Conservation (phyloP, 2,113 vertebrate species). For the Actinemys pallida region DNA sequence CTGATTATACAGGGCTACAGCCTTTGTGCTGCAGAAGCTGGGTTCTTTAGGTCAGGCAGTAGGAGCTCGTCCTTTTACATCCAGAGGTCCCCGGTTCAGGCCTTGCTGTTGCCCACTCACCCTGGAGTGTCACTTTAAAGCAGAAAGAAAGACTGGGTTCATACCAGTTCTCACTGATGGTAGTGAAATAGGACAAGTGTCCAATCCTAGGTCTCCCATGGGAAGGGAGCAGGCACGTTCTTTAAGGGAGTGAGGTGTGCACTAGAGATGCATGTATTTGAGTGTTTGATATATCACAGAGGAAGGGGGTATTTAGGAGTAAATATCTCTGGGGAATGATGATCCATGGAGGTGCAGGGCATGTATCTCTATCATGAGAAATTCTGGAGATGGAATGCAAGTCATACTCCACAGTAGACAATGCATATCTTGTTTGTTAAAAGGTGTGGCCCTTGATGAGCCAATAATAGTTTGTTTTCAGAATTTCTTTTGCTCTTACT, state of each 20-base stretch:
- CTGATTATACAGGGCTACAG: neutral
- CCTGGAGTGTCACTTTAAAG: neutral
- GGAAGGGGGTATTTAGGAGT: neutral
- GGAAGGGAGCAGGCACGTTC: neutral
- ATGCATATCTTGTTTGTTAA: neutral
- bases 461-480: neutral
- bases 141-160: neutral
- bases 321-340: neutral
- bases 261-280: neutral
- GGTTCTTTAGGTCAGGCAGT: neutral
- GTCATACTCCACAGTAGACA: neutral
- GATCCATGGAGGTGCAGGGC: neutral
- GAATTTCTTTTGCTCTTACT: neutral
- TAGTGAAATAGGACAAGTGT: neutral
- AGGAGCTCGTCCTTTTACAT: neutral
- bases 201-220: neutral
- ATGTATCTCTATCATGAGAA: accelerated
- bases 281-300: neutral
- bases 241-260: neutral
- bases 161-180: neutral
- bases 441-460: neutral
- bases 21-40: neutral
- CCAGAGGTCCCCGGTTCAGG: neutral
- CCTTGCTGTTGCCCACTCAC: neutral
- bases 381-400: neutral